These are phyloP conservation scores for Lingula anatina DNA, from an alignment of 2,888 invertebrate species.

Conservation along the genomic window DNA sequence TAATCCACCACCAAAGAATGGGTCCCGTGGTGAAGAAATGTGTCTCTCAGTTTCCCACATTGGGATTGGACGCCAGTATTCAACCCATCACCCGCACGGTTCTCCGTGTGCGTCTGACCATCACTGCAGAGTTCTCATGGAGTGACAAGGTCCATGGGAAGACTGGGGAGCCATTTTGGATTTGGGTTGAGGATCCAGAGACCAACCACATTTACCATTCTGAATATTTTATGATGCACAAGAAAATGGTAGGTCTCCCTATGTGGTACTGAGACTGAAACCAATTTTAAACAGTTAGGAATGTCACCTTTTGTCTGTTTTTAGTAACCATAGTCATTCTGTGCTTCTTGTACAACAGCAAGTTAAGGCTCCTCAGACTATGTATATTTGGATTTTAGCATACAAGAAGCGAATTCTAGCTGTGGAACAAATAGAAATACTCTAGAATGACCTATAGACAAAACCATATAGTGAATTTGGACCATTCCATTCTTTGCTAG, in stretches of 20 bases:
- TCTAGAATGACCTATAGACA: no score
- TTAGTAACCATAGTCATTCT: no score
- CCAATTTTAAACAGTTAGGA: neutral
- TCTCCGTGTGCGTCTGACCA: slow-evolving; percentile 68
- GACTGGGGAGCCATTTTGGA: slow-evolving; percentile 86
- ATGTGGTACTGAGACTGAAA: neutral
- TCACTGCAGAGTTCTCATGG: slow-evolving; percentile 65
- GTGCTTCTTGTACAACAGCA: neutral
- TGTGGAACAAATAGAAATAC: neutral
- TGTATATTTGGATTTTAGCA: neutral
- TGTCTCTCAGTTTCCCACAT: slow-evolving; percentile 76
- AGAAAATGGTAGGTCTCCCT: slow-evolving; percentile 63
- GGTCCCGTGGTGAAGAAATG: slow-evolving; percentile 75
- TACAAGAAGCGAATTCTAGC: neutral
- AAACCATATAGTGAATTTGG: no score
- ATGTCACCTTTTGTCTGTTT: neutral
- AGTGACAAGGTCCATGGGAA: slow-evolving; percentile 84
- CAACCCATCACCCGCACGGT: slow-evolving; percentile 91
- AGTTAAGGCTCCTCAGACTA: neutral
- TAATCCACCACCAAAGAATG: slow-evolving; percentile 71
- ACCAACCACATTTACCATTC: slow-evolving; percentile 92
- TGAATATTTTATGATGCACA: slow-evolving; percentile 81
- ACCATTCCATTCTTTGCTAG: no score
- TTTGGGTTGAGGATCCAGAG: slow-evolving; percentile 96
- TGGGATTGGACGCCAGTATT: slow-evolving; percentile 76